Evolutionary conservation across 2,888 invertebrate species (phyloP).

Genomic region (Uloborus plumipes): DNA sequence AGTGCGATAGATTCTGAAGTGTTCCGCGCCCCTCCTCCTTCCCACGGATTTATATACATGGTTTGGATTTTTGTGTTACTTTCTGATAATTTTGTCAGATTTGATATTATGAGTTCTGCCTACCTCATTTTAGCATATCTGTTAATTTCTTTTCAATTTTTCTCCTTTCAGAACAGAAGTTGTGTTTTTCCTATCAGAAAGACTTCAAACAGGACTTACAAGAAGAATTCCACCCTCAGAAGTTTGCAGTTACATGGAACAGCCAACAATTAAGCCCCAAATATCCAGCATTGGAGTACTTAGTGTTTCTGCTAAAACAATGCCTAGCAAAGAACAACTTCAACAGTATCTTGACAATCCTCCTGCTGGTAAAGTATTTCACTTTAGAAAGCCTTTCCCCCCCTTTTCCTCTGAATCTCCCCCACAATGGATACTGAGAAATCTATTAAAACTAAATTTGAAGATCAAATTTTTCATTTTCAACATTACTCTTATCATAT

Average conservation of each 20-base stretch:
- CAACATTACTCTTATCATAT: no score
- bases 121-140: background rate
- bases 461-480: no score
- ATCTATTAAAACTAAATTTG: background rate
- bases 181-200: constrained; percentile 81
- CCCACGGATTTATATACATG: no score
- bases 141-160: background rate
- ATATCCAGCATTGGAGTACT: constrained; percentile 81
- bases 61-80: no score
- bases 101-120: no score
- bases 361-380: constrained; percentile 78
- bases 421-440: no score
- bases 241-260: constrained; percentile 74
- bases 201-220: constrained; percentile 74
- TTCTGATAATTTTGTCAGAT: no score
- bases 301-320: constrained; percentile 80
- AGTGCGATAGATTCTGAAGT: no score
- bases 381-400: no score
- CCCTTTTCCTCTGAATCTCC: background rate
- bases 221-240: constrained; percentile 72
- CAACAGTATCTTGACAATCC: constrained; percentile 91
- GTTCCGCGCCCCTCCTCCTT: no score
- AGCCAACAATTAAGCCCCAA: constrained; percentile 80
- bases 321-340: constrained; percentile 74
- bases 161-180: constrained; percentile 77